Base-by-base conservation (phyloP, 2,113 vertebrate genomes). In the Aldabrachelys gigantea region DNA sequence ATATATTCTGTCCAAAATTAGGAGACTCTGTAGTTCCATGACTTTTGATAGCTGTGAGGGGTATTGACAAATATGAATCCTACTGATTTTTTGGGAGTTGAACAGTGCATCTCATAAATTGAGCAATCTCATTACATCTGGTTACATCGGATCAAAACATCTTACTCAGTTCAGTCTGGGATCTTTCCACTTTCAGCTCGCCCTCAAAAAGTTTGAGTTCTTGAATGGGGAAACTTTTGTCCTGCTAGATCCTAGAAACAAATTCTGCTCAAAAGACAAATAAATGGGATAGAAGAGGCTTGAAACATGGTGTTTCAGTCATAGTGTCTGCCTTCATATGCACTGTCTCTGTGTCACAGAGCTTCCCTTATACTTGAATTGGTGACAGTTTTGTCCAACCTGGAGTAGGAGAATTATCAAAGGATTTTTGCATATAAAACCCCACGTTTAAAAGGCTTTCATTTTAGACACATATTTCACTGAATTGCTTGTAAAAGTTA, bases 41-140 rank as follows among this genome's bases (percentile, higher is more conserved):
- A 8, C 29, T 85, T 85, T 91, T 44, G 82, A 5, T 85, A 47
- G 24, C 11, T 91, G 27, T 57, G 56, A 38, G 6, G 10, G 5
- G 0, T 69, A 89, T 72, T 75, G 38, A 35, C n/a, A 82, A 94
- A 57, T 12, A 50, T 0, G 0, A 62, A 24, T 54, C 90, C 27
- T 1, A 0, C 8, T 57, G 24, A 27, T 57, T 14, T 41, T n/a
- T 85, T 56, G 75, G 82, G 78, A 82, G 89, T 29, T 78, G 57
- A 10, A 87, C 31, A 27, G 49, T 82, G n/a, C 52, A 49, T 10
- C 17, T 88, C 82, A 5, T 57, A 10, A 57, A 31, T 85, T 76
- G 22, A 84, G 13, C 25, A 65, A 19, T 13, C 31, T 86, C 41
- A 8, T 17, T 57, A 27, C 56, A 57, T 57, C 56, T 54, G 53